Base-by-base conservation (phyloP, 2,888 invertebrate genomes). In the Callinectes sapidus region DNA sequence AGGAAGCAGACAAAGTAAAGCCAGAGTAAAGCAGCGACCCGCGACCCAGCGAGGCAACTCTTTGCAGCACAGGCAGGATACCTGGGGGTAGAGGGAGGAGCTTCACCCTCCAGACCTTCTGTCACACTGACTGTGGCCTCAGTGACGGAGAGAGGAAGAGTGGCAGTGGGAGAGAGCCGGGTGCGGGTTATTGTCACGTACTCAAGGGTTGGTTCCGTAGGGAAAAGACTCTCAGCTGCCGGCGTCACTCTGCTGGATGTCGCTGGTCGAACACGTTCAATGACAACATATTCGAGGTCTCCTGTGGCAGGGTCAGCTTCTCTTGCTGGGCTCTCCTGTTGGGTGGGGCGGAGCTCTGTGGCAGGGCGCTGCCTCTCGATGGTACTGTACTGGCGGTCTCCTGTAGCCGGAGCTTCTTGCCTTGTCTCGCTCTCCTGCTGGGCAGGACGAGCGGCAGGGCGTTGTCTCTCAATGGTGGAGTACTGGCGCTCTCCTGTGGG, bases 311-410 rank as follows among this genome's bases (percentile, higher is more conserved):
- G 77, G 8, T 77, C 90, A 71, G 85, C 89, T 8, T 61, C 93
- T 5, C 28, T 48, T 28, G 71, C 88, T 5, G 54, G 85, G 16
- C 71, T 85, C n/a, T 23, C 90, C 8, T 90, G 71, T 35, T 90
- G 90, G 48, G 39, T 66, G 48, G 87, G 48, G 18, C 2, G 66
- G 23, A 35, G 32, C n/a, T 90, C 86, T 32, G 28, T 48, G 32
- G 87, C 42, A 48, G 96, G 96, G 94, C 97, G 96, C 93, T 96
- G 96, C 95, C 97, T 96, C 95, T 96, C 96, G 81, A 97, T 97
- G 42, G 54, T 86, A 28, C 2, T 35, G 28, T 54, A 54, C 90
- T 54, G 14, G 28, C 23, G 90, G 2, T 48, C 85, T 54, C 54
- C 85, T 28, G 42, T 39, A 86, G 35, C 32, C 13, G 81, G 81